Evolutionary conservation across 2,113 vertebrate genomes (phyloP).

Genomic region (Pterophyllum scalare): DNA sequence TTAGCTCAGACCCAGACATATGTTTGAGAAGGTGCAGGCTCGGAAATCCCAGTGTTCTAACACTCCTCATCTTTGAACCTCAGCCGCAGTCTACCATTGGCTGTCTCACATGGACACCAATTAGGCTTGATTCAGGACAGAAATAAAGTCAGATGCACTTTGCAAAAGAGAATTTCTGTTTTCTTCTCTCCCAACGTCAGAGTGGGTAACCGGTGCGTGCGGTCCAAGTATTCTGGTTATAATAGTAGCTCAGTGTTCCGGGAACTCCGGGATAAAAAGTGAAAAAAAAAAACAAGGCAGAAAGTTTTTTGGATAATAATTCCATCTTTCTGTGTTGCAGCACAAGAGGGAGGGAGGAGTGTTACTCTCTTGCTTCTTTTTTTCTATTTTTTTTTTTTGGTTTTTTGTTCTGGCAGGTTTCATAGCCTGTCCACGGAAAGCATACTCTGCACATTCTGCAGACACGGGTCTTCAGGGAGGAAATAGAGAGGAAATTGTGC

Average conservation of each 20-base stretch:
- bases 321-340: conserved; percentile 71
- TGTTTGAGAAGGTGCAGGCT: conserved; percentile 28
- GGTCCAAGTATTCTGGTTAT: conserved; percentile 78
- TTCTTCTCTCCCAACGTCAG: conserved; percentile 56
- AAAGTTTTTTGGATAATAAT: conserved; percentile 79
- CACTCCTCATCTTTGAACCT: conserved; percentile 40
- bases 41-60: conserved; percentile 42
- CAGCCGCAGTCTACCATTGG: conserved; percentile 36
- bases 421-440: conserved; percentile 78
- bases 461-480: conserved; percentile 84
- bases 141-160: conserved; percentile 70
- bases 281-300: conserved; percentile 65
- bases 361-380: conserved; percentile 36
- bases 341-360: conserved; percentile 41
- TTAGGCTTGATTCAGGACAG: conserved; percentile 64
- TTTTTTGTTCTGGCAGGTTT: conserved; percentile 76
- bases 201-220: conserved; percentile 68
- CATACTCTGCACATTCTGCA: conserved; percentile 85
- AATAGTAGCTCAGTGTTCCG: conserved; percentile 78
- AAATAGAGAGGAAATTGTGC: conserved; percentile 86
- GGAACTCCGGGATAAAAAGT: conserved; percentile 73
- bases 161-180: conserved; percentile 58
- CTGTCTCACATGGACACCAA: conserved; percentile 65
- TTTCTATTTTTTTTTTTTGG: conserved; percentile 36
- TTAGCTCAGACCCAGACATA: conserved; percentile 28